These are phyloP conservation scores for Aegotheles bennettii DNA, from an alignment of 2,113 vertebrate species.

Conservation along the genomic window DNA sequence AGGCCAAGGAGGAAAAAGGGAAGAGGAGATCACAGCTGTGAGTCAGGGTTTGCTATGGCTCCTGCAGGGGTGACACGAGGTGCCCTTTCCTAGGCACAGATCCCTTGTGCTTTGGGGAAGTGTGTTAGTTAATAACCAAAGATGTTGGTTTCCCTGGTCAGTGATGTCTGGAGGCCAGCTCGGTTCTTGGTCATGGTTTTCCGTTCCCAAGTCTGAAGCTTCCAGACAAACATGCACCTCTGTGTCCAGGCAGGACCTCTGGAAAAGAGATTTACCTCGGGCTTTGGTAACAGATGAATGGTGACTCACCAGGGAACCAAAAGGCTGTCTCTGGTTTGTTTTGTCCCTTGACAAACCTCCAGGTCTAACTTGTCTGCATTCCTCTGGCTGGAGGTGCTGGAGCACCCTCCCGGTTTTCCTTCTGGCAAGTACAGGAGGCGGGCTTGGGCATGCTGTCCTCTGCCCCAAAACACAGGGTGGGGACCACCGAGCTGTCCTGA, in stretches of 20 bases:
- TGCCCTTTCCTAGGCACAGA: neutral
- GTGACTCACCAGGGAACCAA: neutral
- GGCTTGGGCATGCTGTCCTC: neutral
- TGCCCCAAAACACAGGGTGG: neutral
- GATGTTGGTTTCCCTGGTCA: neutral
- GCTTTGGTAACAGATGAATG: neutral
- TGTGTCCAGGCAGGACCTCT: neutral
- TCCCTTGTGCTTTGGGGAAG: neutral
- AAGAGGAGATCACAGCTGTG: neutral
- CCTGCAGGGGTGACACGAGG: neutral
- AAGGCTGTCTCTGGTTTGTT: neutral
- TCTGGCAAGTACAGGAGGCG: neutral
- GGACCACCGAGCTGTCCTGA: neutral
- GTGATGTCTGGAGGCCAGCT: neutral
- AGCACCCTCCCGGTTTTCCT: neutral
- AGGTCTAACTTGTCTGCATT: neutral
- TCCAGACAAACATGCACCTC: neutral
- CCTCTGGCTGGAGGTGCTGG: neutral
- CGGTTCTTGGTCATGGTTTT: neutral
- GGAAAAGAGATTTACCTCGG: neutral
- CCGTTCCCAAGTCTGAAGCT: neutral
- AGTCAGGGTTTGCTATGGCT: neutral
- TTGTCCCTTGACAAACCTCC: neutral
- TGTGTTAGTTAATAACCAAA: neutral
- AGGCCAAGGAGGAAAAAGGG: neutral